Conservation (phyloP, 2,888 invertebrate genomes). For the Drosophila picticornis region DNA sequence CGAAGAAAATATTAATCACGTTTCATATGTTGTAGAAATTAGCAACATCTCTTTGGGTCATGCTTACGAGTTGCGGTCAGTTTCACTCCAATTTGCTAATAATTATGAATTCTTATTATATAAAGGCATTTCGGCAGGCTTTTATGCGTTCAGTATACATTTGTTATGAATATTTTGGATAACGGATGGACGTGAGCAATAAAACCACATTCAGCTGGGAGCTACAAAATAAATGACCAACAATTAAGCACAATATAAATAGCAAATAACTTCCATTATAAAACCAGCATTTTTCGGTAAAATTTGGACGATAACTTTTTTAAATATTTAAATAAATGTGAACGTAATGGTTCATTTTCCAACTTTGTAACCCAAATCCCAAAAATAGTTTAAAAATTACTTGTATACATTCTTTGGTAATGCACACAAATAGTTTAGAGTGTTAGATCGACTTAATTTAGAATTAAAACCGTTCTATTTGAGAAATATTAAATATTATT, state of each 20-base stretch:
- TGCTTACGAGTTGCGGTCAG: constrained; percentile 21
- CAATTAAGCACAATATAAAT: constrained; percentile 30
- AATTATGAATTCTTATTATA: constrained; percentile 54
- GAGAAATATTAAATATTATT: too few relatives aligned
- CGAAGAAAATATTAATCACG: constrained; percentile 74
- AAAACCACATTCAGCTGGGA: constrained; percentile 4
- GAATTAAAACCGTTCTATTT: neutral
- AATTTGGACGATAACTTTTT: constrained; percentile 25
- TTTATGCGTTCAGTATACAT: constrained; percentile 6
- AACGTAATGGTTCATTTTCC: constrained; percentile 16
- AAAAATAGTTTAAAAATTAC: neutral
- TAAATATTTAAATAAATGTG: constrained; percentile 10
- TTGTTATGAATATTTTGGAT: constrained; percentile 20
- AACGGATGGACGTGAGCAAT: constrained; percentile 10
- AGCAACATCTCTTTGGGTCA: constrained; percentile 42
- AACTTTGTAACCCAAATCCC: neutral
- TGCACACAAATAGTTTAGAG: neutral
- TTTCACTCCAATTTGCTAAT: constrained; percentile 55
- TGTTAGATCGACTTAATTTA: too few relatives aligned
- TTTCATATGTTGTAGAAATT: constrained; percentile 77
- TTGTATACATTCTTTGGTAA: neutral
- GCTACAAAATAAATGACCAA: constrained; percentile 25
- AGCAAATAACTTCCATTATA: constrained; percentile 15
- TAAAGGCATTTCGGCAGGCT: constrained; percentile 1
- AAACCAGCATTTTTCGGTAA: neutral